phyloP scores from a whole-genome alignment of 2,797 vertebrate species.

The Darevskia nairensis region DNA sequence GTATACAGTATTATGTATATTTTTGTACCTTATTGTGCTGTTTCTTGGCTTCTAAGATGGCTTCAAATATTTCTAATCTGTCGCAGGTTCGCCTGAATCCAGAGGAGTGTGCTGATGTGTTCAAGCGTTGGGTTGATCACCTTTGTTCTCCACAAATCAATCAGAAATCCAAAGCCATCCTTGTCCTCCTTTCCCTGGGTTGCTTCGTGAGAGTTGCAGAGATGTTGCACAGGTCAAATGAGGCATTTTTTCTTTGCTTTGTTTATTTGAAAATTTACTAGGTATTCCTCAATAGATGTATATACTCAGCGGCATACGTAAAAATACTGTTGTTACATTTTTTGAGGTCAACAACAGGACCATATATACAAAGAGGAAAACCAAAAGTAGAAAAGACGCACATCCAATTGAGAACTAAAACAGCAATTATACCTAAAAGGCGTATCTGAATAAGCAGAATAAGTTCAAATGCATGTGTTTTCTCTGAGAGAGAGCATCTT shows the following conservation, averaged over 20 bases:
- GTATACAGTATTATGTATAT: background rate
- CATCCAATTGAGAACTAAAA: background rate
- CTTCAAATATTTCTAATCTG: background rate
- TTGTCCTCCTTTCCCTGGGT: conserved; percentile 94
- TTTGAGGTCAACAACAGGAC: background rate
- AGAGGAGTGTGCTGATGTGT: conserved; percentile 91
- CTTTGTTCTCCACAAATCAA: conserved; percentile 96
- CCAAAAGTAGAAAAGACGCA: background rate
- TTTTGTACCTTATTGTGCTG: background rate
- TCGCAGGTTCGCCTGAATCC: conserved; percentile 89
- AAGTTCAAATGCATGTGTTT: background rate
- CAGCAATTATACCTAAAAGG: background rate
- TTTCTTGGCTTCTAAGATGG: background rate
- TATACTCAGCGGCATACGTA: background rate
- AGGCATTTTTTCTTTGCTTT: background rate
- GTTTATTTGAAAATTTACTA: background rate
- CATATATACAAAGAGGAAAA: too few relatives aligned
- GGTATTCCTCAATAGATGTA: background rate
- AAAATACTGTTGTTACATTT: background rate
- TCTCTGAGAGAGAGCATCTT: background rate
- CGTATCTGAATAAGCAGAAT: background rate
- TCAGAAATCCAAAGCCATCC: conserved; percentile 96
- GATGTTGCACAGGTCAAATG: conserved; percentile 90
- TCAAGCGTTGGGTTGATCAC: conserved; percentile 97
- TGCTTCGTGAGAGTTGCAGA: conserved; percentile 93